Conservation (phyloP, 2,888 invertebrate genomes). For the Gari tellinella region DNA sequence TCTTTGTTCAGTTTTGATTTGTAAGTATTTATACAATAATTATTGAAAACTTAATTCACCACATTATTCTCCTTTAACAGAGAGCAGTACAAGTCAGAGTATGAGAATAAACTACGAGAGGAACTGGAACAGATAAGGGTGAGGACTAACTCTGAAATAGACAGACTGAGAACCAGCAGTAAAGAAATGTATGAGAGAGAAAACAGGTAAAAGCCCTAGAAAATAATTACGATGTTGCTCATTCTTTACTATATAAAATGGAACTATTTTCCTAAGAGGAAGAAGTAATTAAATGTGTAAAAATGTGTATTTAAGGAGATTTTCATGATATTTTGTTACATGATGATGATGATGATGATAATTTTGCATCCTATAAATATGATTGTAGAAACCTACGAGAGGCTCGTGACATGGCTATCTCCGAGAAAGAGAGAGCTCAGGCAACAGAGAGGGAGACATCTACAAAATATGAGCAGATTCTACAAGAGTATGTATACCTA, state of each 20-base stretch:
- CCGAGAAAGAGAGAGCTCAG: slow-evolving; percentile 81
- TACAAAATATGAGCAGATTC: slow-evolving; percentile 81
- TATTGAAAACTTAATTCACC: neutral
- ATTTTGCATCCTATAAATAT: slow-evolving; percentile 6
- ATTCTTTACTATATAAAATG: too few relatives aligned
- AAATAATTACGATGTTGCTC: too few relatives aligned
- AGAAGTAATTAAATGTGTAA: too few relatives aligned
- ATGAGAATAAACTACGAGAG: slow-evolving; percentile 81
- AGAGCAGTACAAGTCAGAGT: slow-evolving; percentile 83
- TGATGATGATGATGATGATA: too few relatives aligned
- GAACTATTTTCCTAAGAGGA: too few relatives aligned
- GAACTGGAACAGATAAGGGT: slow-evolving; percentile 82
- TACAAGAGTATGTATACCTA: slow-evolving; percentile 80
- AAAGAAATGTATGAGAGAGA: slow-evolving; percentile 84
- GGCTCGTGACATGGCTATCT: slow-evolving; percentile 82
- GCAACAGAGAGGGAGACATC: slow-evolving; percentile 77
- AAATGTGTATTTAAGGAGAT: too few relatives aligned
- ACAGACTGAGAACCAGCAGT: slow-evolving; percentile 80
- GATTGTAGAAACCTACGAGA: slow-evolving; percentile 81
- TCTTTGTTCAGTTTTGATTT: too few relatives aligned
- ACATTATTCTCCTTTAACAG: slow-evolving; percentile 54
- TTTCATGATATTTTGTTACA: too few relatives aligned
- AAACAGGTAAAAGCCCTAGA: slow-evolving; percentile 74
- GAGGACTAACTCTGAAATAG: slow-evolving; percentile 82
- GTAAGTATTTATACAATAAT: too few relatives aligned